These are phyloP conservation scores for Magallana gigas DNA, from an alignment of 1,140 invertebrate genomes.

Conservation along the genomic window DNA sequence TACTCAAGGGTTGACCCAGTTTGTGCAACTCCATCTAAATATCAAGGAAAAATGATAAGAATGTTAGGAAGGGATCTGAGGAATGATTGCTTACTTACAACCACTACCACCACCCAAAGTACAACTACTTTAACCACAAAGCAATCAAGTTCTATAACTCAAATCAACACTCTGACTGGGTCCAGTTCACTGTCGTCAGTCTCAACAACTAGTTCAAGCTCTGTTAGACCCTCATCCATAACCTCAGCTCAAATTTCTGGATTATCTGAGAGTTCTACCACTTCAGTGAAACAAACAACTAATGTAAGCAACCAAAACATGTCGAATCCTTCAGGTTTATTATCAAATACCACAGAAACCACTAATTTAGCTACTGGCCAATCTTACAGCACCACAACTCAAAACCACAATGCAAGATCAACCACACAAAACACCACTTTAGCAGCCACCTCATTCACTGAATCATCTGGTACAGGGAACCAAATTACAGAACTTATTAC, in stretches of 20 bases:
- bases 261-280: too few species aligned
- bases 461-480: neutral
- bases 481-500: neutral
- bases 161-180: neutral
- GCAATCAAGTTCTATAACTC: neutral
- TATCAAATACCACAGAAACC: too few species aligned
- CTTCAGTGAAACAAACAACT: too few species aligned
- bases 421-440: neutral
- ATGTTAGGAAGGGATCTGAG: neutral
- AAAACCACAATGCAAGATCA: too few species aligned
- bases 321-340: too few species aligned
- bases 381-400: too few species aligned
- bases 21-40: conserved; percentile 35
- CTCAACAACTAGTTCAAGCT: neutral
- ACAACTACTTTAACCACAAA: neutral
- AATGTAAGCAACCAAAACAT: too few species aligned
- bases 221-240: neutral
- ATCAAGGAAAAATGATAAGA: conserved; percentile 2
- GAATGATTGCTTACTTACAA: neutral
- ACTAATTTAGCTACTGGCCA: too few species aligned
- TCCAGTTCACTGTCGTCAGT: neutral
- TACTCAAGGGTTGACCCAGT: conserved; percentile 10
- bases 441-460: neutral
- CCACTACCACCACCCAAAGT: neutral
- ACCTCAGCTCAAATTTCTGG: neutral